Evolutionary conservation across 2,113 vertebrate species (phyloP), one percentile per base, ranked within the genome.

Genomic region (Illadopsis cleaveri): DNA sequence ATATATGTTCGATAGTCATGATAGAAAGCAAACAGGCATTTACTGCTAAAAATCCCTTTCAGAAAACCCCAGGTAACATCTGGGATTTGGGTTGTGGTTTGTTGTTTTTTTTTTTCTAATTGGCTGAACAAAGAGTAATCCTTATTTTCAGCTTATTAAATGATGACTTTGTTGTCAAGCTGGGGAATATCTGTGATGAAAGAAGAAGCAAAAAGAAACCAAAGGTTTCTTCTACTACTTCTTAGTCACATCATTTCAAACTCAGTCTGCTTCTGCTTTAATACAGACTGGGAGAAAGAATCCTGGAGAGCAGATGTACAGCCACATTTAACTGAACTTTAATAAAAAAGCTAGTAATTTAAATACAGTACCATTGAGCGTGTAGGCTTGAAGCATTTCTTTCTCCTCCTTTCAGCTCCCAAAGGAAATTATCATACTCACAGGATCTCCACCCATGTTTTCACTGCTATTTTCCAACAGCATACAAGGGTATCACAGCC

Each of bases 131-230:
- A 95, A 83, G 65, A 64, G 13, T 58, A 50, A 54, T 47, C 17
- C 22, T 57, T 82, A 51, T 68, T 90, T 94, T 92, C n/a, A 86
- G 23, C 76, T 72, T 80, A 64, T 85, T 85, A 92, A 82, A 89
- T 60, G 8, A 56, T 56, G 12, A 47, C 35, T 89, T 47, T 44
- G 6, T 56, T 80, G 37, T 87, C 65, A 79, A 57, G 27, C 12
- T 76, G 31, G 24, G 25, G 35, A 90, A 75, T 5, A 72, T 57
- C 25, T 62, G 16, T 16, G 28, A 79, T n/a, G 37, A 76, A 91
- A 58, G n/a, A 37, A 70, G 70, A 12, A 62, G 62, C 37, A 77
- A 53, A 60, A 75, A 73, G 57, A 79, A 64, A 60, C 1, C 9
- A 85, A 85, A 53, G 22, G 9, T 30, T 85, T 54, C 47, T 78